Percentiles rank a stretch among this genome's conserved stretches.
Conservation (phyloP, 2,888 invertebrate genomes). For the Plagiodera versicolora region DNA sequence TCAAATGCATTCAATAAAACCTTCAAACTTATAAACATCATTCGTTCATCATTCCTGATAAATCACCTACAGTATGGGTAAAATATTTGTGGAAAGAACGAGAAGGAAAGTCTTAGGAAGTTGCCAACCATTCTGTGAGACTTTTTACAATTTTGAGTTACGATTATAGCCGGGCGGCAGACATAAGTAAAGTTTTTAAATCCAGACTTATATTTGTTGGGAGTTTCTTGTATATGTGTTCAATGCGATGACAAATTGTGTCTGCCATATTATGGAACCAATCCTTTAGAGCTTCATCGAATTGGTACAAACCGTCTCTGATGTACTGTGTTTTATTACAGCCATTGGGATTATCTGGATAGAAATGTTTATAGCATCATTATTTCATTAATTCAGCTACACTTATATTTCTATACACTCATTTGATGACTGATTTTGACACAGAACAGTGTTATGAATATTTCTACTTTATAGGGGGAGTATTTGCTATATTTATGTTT, state of each 20-base stretch:
- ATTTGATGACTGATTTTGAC: too few relatives aligned
- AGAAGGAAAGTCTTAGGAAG: slow-evolving; percentile 18
- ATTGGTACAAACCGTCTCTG: slow-evolving; percentile 12
- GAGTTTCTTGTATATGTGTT: slow-evolving; percentile 33
- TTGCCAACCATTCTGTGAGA: slow-evolving; percentile 23
- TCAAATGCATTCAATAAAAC: not conserved
- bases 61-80: not conserved
- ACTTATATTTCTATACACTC: not conserved
- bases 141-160: slow-evolving; percentile 42
- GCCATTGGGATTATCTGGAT: not conserved
- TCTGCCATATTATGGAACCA: slow-evolving; percentile 14
- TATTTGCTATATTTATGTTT: too few relatives aligned
- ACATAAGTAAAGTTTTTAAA: slow-evolving; percentile 41
- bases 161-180: slow-evolving; percentile 39
- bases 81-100: slow-evolving; percentile 13
- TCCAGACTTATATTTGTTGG: slow-evolving; percentile 38
- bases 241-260: slow-evolving; percentile 24
- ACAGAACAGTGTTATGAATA: too few relatives aligned
- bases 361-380: not conserved
- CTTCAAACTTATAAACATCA: not conserved
- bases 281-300: slow-evolving; percentile 11
- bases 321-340: slow-evolving; percentile 2
- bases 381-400: too few relatives aligned
- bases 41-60: not conserved
- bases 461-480: too few relatives aligned